A percentile compares a stretch with the other conserved stretches of the same genome.
Evolutionary conservation across 1,140 invertebrate species (phyloP).

Genomic region (Pseudoatta argentina): DNA sequence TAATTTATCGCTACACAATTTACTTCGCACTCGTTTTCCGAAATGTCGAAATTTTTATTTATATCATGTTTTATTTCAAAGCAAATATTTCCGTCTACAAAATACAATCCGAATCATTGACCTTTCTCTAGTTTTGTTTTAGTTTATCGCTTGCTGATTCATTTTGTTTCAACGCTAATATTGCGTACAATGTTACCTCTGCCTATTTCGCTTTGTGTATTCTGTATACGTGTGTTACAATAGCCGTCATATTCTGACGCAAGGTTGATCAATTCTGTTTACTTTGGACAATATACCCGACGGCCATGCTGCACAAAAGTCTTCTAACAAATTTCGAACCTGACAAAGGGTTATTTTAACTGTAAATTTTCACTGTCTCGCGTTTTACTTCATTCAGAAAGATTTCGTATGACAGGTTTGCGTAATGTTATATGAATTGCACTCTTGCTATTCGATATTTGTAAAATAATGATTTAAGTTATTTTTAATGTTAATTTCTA

Average conservation of each 20-base stretch:
- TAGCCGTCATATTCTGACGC: slow-evolving; percentile 43
- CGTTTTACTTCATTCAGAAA: not conserved
- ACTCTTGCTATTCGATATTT: not conserved
- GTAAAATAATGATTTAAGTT: not conserved
- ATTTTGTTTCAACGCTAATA: slow-evolving; percentile 36
- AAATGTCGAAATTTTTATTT: slow-evolving; percentile 46
- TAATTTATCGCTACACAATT: slow-evolving; percentile 52
- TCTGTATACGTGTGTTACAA: slow-evolving; percentile 60
- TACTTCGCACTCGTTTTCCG: slow-evolving; percentile 16
- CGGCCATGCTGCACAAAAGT: not conserved
- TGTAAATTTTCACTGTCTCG: not conserved
- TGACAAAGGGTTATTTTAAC: slow-evolving; percentile 27
- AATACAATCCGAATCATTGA: slow-evolving; percentile 6
- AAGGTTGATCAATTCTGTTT: slow-evolving; percentile 56
- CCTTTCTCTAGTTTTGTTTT: slow-evolving; percentile 12
- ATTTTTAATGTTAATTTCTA: not conserved
- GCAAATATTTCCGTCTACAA: slow-evolving; percentile 17
- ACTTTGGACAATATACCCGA: slow-evolving; percentile 34
- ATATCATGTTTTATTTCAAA: not conserved
- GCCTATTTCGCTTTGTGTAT: slow-evolving; percentile 35
- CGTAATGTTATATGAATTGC: not conserved
- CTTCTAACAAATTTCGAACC: slow-evolving; percentile 14
- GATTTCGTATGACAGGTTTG: not conserved
- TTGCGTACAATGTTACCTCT: slow-evolving; percentile 48
- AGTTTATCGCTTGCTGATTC: slow-evolving; percentile 30